Evolutionary conservation across 2,113 vertebrate species (phyloP), one percentile per base, ranked within the genome.

Genomic region (Brachirus orientalis): DNA sequence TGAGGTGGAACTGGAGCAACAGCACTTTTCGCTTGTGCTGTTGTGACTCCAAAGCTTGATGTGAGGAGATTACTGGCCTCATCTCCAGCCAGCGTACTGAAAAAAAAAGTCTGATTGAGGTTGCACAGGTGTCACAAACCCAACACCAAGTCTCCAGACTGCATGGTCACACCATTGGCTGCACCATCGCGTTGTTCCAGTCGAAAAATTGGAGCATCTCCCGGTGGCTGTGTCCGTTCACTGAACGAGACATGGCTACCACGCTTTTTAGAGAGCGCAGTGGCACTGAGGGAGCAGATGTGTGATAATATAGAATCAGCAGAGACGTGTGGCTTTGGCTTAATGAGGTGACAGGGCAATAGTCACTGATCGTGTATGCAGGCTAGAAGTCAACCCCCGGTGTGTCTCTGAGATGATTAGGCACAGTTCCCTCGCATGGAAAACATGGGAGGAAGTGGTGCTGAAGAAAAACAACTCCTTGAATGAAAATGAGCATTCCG

Each of bases 401-500:
- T 12, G 3, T 19, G 45, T 22, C 52, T 37, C 51, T 43, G 10
- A 37, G 35, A 40, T 19, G 53, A 59, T 59, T 28, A n/a, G 43
- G n/a, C 40, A 41, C 55, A 58, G 40, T 33, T 46, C 35, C 10
- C 41, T 33, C 20, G 44, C 16, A 37, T 47, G 58, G 44, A 47
- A 37, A 45, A 9, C 6, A 17, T n/a, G 20, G 43, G 22, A 47
- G 43, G 41, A n/a, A 11, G 43, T n/a, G 8, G 10, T 14, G 22
- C 58, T 45, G 10, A 18, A 46, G 35, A 12, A 43, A 28, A 28
- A 28, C 28, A 35, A 8, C 57, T 35, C 16, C 57, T 41, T n/a
- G 57, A 14, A 35, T 40, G 56, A 19, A 43, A 44, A 33, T 5
- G 10, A 11, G 10, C 22, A 46, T 46, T 46, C 43, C 22, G 46